phyloP scores from a whole-genome alignment of 1,140 invertebrate species.

The Leptonema lineaticorne region DNA sequence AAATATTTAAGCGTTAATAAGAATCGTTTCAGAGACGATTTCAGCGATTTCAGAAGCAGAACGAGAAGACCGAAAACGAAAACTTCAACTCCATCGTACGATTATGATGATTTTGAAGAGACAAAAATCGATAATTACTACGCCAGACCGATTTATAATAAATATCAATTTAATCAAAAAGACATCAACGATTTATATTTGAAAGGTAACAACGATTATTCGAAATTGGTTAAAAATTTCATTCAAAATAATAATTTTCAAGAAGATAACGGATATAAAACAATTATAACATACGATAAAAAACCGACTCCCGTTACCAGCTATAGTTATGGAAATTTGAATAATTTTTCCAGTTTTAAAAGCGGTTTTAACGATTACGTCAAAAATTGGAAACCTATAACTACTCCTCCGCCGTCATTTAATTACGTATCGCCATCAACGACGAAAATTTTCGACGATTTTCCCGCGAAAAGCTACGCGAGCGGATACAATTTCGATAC shows the following conservation, averaged over 20 bases:
- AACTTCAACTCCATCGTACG: constrained; percentile 1
- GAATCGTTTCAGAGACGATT: not conserved
- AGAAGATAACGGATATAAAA: constrained; percentile 5
- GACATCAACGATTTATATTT: constrained; percentile 34
- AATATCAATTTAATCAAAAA: constrained; percentile 35
- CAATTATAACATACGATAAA: constrained; percentile 5
- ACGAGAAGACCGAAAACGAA: constrained; percentile 2
- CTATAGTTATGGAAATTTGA: not conserved
- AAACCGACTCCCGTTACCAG: not conserved
- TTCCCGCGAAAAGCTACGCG: constrained; percentile 21
- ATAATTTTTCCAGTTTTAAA: constrained; percentile 4
- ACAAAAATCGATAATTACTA: no score
- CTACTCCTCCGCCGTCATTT: not conserved
- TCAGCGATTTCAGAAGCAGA: constrained; percentile 17
- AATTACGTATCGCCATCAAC: not conserved
- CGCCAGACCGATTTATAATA: no score
- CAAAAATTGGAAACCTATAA: not conserved
- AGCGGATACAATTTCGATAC: constrained; percentile 30
- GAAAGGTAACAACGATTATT: constrained; percentile 27
- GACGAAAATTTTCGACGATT: not conserved
- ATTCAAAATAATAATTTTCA: not conserved
- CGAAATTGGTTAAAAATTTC: constrained; percentile 25
- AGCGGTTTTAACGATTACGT: not conserved
- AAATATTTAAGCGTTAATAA: not conserved
- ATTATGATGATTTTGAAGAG: constrained; percentile 10